A percentile compares a stretch with the other conserved stretches of the same genome.
These are phyloP conservation scores for Ariopsis seemanni DNA, from an alignment of 2,113 vertebrate species.

Conservation along the genomic window DNA sequence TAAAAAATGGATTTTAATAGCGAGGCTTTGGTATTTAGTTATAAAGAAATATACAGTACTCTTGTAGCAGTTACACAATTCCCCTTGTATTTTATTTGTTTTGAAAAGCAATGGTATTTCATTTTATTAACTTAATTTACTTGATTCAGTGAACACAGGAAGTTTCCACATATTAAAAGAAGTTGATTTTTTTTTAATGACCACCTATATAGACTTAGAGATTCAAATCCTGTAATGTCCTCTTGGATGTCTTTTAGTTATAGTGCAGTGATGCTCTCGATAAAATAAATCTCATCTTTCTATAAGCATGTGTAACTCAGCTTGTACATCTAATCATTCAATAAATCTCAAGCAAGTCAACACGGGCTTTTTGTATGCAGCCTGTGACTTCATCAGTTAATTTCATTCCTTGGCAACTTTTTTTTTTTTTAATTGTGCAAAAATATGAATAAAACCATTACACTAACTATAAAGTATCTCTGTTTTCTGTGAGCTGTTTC, in stretches of 20 bases:
- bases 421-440: not conserved
- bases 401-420: not conserved
- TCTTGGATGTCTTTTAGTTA: not conserved
- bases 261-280: not conserved
- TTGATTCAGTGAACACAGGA: not conserved
- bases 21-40: not conserved
- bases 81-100: not conserved
- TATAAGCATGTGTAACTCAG: not conserved
- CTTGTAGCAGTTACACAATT: not conserved
- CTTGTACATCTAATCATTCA: not conserved
- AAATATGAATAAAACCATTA: constrained; percentile 8
- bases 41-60: not conserved
- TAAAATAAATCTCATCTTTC: not conserved
- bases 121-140: not conserved
- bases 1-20: not conserved
- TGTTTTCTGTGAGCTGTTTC: not conserved
- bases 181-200: not conserved
- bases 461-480: not conserved
- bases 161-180: not conserved
- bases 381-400: not conserved
- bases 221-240: not conserved
- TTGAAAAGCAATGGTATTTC: not conserved
- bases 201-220: not conserved
- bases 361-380: not conserved
- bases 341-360: not conserved